Conservation (phyloP, 1,140 invertebrate species). For the Zaprionus tsacasi region DNA sequence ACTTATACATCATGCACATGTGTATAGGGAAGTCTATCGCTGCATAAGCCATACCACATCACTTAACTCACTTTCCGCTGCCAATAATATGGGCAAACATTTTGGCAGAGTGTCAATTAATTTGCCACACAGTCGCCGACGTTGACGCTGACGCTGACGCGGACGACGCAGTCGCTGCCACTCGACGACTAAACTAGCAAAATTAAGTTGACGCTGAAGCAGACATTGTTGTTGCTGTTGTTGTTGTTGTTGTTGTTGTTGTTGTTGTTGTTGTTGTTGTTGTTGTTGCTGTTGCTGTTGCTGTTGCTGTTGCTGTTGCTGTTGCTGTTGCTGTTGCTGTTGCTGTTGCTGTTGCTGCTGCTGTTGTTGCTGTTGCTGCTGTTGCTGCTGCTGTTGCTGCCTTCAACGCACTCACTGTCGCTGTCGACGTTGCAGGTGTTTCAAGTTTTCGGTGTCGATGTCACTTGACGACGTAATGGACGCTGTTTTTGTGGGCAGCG, state of each 20-base stretch:
- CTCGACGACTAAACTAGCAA: slow-evolving; percentile 66
- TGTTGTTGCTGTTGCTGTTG: slow-evolving; percentile 5
- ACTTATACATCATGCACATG: too few species aligned
- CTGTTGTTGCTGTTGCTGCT: slow-evolving; percentile 1
- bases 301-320: background rate
- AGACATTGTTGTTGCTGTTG: slow-evolving; percentile 3
- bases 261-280: slow-evolving; percentile 8
- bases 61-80: slow-evolving; percentile 49
- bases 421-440: slow-evolving; percentile 51
- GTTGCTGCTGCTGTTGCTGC: background rate
- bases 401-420: slow-evolving; percentile 35
- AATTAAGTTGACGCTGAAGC: slow-evolving; percentile 63
- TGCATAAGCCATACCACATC: slow-evolving; percentile 13
- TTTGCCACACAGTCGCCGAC: slow-evolving; percentile 55
- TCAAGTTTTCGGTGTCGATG: slow-evolving; percentile 62
- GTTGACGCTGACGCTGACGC: background rate
- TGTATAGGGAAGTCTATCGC: background rate
- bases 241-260: slow-evolving; percentile 20
- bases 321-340: slow-evolving; percentile 29
- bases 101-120: slow-evolving; percentile 72
- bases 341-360: slow-evolving; percentile 24
- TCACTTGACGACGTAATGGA: slow-evolving; percentile 52
- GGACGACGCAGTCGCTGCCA: slow-evolving; percentile 2
- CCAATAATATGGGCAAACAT: slow-evolving; percentile 70
- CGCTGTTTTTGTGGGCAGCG: background rate